These are phyloP conservation scores for Oxyura jamaicensis DNA, from an alignment of 2,113 vertebrate species.

Conservation along the genomic window DNA sequence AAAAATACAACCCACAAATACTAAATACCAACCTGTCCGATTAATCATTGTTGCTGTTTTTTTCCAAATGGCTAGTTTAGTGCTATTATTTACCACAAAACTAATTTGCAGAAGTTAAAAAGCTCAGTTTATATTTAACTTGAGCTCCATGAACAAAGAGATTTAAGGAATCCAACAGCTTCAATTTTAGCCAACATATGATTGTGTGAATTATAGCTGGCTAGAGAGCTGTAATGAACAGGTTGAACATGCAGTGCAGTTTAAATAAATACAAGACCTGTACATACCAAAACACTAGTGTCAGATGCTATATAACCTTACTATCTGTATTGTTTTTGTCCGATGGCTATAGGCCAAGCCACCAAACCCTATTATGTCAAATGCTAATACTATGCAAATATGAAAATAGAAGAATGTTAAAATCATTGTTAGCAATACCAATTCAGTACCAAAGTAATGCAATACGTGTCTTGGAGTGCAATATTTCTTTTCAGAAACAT, in stretches of 20 bases:
- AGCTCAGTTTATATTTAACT: not conserved
- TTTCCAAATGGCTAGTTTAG: not conserved
- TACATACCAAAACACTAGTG: not conserved
- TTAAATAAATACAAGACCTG: not conserved
- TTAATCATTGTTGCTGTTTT: conserved; percentile 3
- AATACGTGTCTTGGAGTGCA: not conserved
- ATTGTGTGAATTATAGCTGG: not conserved
- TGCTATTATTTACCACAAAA: not conserved
- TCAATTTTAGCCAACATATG: not conserved
- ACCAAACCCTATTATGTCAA: not conserved
- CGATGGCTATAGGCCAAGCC: not conserved
- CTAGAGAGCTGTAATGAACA: not conserved
- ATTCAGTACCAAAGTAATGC: not conserved
- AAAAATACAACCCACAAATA: not conserved
- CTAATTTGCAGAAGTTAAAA: not conserved
- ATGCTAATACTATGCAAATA: not conserved
- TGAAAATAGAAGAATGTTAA: not conserved
- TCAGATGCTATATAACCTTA: not conserved
- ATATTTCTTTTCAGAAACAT: not conserved
- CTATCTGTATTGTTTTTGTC: not conserved
- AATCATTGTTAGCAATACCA: not conserved
- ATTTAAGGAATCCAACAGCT: not conserved
- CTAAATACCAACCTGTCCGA: not conserved
- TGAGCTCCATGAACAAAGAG: not conserved
- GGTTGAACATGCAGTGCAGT: not conserved